These are phyloP conservation scores for Daboia siamensis DNA, from an alignment of 2,113 vertebrate genomes.

Conservation along the genomic window DNA sequence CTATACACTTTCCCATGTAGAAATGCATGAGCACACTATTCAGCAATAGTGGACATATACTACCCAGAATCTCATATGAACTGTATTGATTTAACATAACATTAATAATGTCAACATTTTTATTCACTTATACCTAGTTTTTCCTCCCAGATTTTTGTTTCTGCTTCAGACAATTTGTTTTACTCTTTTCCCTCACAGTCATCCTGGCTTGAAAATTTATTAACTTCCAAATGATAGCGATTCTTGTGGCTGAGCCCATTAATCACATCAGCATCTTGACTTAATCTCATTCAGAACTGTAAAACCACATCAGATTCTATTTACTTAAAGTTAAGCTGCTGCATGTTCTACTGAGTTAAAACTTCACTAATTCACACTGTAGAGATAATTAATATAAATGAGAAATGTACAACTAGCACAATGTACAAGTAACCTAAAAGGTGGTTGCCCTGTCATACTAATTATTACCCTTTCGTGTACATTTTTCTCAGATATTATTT, in stretches of 20 bases:
- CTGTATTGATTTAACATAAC: not conserved
- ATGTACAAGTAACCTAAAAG: not conserved
- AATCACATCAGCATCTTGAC: constrained; percentile 46
- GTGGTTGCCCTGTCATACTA: not conserved
- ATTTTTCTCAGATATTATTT: constrained; percentile 24
- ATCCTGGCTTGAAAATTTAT: constrained; percentile 42
- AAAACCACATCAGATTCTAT: constrained; percentile 19
- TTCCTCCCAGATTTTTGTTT: not conserved
- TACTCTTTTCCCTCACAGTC: constrained; percentile 28
- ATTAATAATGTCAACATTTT: not conserved
- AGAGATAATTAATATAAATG: not conserved
- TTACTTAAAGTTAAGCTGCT: constrained; percentile 27
- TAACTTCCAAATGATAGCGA: constrained; percentile 34
- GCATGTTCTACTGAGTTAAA: not conserved
- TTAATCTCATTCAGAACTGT: constrained; percentile 21
- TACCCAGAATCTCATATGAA: not conserved
- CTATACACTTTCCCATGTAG: not conserved
- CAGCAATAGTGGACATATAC: not conserved
- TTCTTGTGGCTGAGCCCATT: constrained; percentile 35
- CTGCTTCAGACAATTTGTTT: not conserved
- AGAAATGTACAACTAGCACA: not conserved
- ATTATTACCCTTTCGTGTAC: constrained; percentile 25
- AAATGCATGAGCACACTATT: not conserved
- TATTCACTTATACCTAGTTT: not conserved
- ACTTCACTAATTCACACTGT: not conserved